phyloP scores from a whole-genome alignment of 2,888 invertebrate genomes.

The Clunio marinus region DNA sequence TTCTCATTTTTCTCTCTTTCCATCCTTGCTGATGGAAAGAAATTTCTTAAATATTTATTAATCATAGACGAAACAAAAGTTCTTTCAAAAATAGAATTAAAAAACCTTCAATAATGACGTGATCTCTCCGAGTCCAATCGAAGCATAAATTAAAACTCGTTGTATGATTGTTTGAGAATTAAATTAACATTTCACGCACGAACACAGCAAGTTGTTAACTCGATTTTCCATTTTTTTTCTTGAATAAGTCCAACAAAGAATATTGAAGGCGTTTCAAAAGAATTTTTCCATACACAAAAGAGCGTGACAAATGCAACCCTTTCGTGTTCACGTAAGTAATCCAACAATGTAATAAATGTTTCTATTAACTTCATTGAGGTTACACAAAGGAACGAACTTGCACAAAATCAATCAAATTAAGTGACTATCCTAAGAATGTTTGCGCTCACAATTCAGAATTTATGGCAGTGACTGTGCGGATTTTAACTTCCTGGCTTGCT shows the following conservation, averaged over 20 bases:
- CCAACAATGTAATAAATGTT: conserved; percentile 14
- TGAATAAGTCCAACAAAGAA: too few relatives aligned
- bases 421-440: conserved; percentile 11
- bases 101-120: too few relatives aligned
- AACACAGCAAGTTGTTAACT: background rate
- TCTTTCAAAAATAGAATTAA: too few relatives aligned
- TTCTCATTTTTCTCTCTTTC: background rate
- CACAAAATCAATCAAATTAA: conserved; percentile 32
- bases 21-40: too few relatives aligned
- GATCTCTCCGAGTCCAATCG: too few relatives aligned
- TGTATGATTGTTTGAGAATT: conserved; percentile 18
- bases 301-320: conserved; percentile 20
- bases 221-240: conserved; percentile 16
- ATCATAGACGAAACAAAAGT: too few relatives aligned
- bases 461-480: conserved; percentile 20
- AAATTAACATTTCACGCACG: conserved; percentile 35
- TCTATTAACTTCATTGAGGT: conserved; percentile 3
- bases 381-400: background rate
- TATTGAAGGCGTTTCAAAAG: conserved; percentile 2
- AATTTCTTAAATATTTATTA: too few relatives aligned
- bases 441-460: background rate
- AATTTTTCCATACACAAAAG: background rate
- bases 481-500: conserved; percentile 4
- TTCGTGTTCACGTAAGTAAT: background rate
- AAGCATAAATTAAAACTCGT: background rate